Evolutionary conservation across 2,888 invertebrate genomes (phyloP), one percentile per base, ranked within the genome.

Genomic region (Nasonia oneida): DNA sequence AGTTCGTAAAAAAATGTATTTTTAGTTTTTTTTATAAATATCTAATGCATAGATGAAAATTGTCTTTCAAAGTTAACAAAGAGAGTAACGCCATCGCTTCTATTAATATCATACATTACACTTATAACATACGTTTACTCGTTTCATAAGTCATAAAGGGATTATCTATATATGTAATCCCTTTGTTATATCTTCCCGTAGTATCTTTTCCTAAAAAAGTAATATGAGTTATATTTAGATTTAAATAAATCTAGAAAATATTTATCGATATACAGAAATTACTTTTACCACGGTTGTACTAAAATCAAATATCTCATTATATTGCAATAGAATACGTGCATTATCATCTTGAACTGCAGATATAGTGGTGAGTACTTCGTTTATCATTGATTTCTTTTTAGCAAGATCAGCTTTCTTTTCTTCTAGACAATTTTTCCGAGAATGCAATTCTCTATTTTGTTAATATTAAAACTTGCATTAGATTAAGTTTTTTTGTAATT

Each of bases 401-500:
- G 83, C 79, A 23, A 83, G 70, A 4, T 86, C 85, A 67, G 77
- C 50, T 50, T 88, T 76, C 15, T 83, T 23, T 47, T 88, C 85
- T 12, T 88, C 83, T 23, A 88, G 75, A 39, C 85, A 76, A 8
- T 75, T 71, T 61, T 87, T 87, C 61, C 87, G 61, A 0, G 39
- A 42, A 18, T 88, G 87, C 29, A 85, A 88, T 81, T 88, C 85
- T 53, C 88, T 89, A 53, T 8, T 67, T 80, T 12, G 14, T 29
- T 29, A 70, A 71, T 53, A 18, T n/a, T n/a, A 82, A 50, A 83
- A 71, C 50, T 50, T 77, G 3, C 5, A 64, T 37, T 57, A 61
- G 50, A 53, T 18, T 53, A 15, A 0, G 18, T 15, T 53, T 53
- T 29, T 18, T 53, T 50, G 12, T 15, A 2, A 50, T 50, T 42